phyloP scores from a whole-genome alignment of 2,797 vertebrate genomes.

The Strix occidentalis region DNA sequence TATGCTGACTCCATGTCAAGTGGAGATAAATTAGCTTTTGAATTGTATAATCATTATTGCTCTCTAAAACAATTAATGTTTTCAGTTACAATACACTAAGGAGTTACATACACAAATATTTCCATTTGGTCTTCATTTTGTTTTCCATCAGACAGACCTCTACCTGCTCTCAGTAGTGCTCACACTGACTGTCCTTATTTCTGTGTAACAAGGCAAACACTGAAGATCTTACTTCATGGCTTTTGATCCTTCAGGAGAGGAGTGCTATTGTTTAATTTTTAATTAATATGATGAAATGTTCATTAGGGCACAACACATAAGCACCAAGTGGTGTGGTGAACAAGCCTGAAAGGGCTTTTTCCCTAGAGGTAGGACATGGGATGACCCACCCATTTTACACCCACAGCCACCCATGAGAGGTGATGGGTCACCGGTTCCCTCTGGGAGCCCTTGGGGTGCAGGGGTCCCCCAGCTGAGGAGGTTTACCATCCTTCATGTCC shows the following conservation, averaged over 20 bases:
- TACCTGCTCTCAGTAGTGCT: accelerated
- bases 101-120: accelerated
- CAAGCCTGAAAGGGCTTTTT: neutral
- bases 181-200: accelerated
- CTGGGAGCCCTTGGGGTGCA: accelerated
- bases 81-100: accelerated
- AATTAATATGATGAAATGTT: accelerated
- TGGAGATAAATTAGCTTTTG: neutral
- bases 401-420: neutral
- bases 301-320: neutral
- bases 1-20: accelerated
- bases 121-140: accelerated
- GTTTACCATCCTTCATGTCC: neutral
- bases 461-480: neutral
- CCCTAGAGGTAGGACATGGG: accelerated
- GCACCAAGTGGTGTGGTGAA: neutral
- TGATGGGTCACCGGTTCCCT: too few species aligned
- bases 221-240: accelerated
- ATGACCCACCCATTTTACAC: neutral
- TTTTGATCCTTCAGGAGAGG: neutral
- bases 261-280: neutral
- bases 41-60: neutral
- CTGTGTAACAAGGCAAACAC: neutral
- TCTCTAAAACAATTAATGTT: accelerated
- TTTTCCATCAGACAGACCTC: accelerated